Base-by-base conservation (phyloP, 2,888 invertebrate genomes). In the Caenorhabditis sp. region DNA sequence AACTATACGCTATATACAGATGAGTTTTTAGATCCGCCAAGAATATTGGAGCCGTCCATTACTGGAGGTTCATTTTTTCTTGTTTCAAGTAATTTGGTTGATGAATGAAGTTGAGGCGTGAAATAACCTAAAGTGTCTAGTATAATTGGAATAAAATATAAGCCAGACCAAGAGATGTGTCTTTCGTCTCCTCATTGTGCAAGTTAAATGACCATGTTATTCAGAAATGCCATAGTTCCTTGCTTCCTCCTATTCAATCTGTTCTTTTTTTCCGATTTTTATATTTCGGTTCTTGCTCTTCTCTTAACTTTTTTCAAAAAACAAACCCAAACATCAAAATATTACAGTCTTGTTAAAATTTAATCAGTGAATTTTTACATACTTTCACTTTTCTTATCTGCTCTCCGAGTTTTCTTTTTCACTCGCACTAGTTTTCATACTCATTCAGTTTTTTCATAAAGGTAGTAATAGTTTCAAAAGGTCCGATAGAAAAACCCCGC, bases 21-120 rank as follows among this genome's bases (percentile, higher is more conserved):
- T 74, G 74, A 80, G 56, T 80, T 40, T 32, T 69, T 80, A 35
- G 74, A 74, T 15, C 37, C 62, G 9, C 80, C 80, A 1, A 67
- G 67, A 53, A 76, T 53, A 11, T 32, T 67, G 47, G 67, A 61
- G 22, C 53, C 67, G 0, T 24, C 76, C n/a, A 18, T 40, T 20
- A 60, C 40, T 4, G 61, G 67, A 4, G 53, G 67, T 9, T 58
- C 69, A 26, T 80, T 80, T 60, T 74, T 80, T n/a, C 72, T 80
- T 6, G 80, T 74, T 11, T 69, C 69, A 6, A 72, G 71, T 40
- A 80, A 65, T 69, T 47, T 80, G 60, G 64, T 69, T 62, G 37
- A 62, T 68, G 68, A 74, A 44, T 64, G 35, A 68, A 60, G 32
- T 47, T 51, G 37, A 65, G 4, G 13, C 13, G 13, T 13, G 40